Conservation (phyloP, 1,140 invertebrate species). For the Philotrypesis tridentata region DNA sequence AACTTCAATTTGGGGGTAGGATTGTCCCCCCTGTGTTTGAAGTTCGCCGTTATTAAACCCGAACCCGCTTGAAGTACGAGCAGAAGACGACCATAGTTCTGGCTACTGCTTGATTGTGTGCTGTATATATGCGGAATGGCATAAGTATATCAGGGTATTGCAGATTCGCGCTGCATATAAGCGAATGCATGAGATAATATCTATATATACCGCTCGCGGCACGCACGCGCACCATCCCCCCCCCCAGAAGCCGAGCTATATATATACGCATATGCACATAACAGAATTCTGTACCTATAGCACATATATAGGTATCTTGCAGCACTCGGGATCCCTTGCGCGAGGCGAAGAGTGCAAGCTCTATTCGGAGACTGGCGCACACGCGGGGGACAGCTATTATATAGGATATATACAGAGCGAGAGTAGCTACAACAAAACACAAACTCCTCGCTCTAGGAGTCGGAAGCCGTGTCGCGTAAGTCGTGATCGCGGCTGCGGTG, state of each 20-base stretch:
- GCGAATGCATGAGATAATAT: too few species aligned
- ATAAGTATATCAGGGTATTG: too few species aligned
- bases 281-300: not conserved
- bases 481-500: too few species aligned
- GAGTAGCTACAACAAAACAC: not conserved
- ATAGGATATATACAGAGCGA: not conserved
- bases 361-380: not conserved
- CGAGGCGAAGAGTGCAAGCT: not conserved
- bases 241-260: not conserved
- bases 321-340: not conserved
- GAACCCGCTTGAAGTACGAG: not conserved
- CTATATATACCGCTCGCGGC: too few species aligned
- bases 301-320: not conserved
- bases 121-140: too few species aligned
- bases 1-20: too few species aligned
- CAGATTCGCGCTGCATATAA: too few species aligned
- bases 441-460: not conserved
- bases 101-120: too few species aligned
- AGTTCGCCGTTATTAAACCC: not conserved
- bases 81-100: not conserved
- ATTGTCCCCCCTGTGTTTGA: not conserved
- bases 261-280: not conserved
- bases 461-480: not conserved
- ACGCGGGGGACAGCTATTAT: not conserved
- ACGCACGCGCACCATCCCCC: not conserved